phyloP scores from a whole-genome alignment of 2,797 vertebrate genomes.

The Megalops cyprinoides region DNA sequence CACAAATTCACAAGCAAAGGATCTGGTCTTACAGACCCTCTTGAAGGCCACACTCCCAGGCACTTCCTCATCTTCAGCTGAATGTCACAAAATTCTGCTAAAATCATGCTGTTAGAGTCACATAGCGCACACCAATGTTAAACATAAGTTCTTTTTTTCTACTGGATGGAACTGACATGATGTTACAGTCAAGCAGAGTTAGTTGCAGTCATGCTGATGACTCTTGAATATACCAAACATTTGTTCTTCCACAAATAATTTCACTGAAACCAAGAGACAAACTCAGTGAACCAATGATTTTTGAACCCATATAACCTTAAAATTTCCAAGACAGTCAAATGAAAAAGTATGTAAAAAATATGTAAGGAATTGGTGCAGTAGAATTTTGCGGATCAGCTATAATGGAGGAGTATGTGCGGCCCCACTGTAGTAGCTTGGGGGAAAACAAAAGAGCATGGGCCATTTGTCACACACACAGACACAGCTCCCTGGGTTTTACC shows the following conservation, averaged over 20 bases:
- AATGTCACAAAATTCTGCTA: neutral
- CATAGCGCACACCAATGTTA: neutral
- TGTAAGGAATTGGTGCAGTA: neutral
- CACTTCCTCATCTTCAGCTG: neutral
- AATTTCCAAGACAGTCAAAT: neutral
- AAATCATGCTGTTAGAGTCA: neutral
- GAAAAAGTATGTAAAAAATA: too few species aligned
- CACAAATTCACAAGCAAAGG: slow-evolving; percentile 10
- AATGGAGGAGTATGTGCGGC: neutral
- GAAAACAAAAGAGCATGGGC: neutral
- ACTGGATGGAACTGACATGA: neutral
- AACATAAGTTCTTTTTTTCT: neutral
- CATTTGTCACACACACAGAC: neutral
- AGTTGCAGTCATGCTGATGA: neutral
- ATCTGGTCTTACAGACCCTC: neutral
- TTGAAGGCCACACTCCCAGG: neutral
- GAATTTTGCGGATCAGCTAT: neutral
- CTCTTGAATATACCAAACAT: neutral
- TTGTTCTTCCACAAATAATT: neutral
- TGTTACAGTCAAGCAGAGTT: neutral
- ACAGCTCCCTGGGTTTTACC: neutral
- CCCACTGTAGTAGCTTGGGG: neutral
- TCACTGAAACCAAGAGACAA: neutral
- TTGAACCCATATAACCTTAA: neutral
- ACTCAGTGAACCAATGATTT: neutral